A percentile compares a stretch with the other conserved stretches of the same genome.
These are phyloP conservation scores for Heteromurus nitidus DNA, from an alignment of 2,888 invertebrate genomes.

Conservation along the genomic window DNA sequence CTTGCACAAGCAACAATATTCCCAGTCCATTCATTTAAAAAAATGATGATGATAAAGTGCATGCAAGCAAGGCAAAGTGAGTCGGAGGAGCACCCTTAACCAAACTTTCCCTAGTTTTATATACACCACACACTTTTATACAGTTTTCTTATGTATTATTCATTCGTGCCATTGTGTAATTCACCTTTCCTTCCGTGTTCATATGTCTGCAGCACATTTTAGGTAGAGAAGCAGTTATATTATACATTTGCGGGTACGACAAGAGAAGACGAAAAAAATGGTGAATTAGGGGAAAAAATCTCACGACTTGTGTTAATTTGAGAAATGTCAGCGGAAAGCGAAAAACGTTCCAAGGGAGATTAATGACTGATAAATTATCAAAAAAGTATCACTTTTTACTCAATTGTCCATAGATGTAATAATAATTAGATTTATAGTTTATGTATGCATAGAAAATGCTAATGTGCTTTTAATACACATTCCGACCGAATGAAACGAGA, in stretches of 20 bases:
- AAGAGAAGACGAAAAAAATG: neutral
- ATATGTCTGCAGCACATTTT: neutral
- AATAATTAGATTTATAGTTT: constrained; percentile 74
- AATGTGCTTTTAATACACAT: constrained; percentile 69
- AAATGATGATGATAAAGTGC: constrained; percentile 55
- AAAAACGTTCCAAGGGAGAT: constrained; percentile 72
- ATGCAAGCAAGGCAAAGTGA: constrained; percentile 29
- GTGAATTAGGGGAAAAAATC: constrained; percentile 68
- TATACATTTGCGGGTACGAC: no score
- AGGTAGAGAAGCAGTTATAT: no score
- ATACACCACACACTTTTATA: constrained; percentile 12
- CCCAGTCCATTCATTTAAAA: no score
- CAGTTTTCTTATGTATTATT: constrained; percentile 4
- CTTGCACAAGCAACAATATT: no score
- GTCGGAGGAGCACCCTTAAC: constrained; percentile 17
- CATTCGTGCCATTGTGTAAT: constrained; percentile 48
- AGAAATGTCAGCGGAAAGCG: constrained; percentile 73
- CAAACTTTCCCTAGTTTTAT: constrained; percentile 7
- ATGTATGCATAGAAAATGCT: constrained; percentile 74
- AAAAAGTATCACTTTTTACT: constrained; percentile 73
- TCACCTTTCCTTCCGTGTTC: constrained; percentile 53
- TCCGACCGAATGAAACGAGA: no score
- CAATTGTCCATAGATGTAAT: constrained; percentile 71
- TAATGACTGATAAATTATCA: constrained; percentile 74
- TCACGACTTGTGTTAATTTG: constrained; percentile 73